Conservation (phyloP, 2,888 invertebrate genomes). For the Seladonia tumulorum region DNA sequence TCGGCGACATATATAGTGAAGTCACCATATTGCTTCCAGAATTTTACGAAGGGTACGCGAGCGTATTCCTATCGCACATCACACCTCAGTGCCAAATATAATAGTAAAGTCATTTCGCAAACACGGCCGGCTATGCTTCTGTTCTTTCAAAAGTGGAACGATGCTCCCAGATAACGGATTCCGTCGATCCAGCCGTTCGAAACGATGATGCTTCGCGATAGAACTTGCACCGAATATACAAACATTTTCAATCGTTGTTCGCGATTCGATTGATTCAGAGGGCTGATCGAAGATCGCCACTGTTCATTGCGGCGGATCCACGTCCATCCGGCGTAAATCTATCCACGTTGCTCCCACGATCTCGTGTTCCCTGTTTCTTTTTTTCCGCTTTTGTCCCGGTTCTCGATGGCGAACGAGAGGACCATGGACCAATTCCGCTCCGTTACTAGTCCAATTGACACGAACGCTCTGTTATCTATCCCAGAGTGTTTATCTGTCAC, state of each 20-base stretch:
- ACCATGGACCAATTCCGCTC: neutral
- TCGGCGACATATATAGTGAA: too few relatives aligned
- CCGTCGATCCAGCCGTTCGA: neutral
- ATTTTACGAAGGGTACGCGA: neutral
- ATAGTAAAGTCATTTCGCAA: neutral
- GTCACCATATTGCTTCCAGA: neutral
- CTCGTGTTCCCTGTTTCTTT: neutral
- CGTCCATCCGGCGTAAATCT: neutral
- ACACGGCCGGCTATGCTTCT: neutral
- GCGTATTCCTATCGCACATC: neutral
- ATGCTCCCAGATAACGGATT: neutral
- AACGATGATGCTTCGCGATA: neutral
- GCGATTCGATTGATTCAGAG: neutral
- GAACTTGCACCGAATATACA: neutral
- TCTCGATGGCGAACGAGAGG: neutral
- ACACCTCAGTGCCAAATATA: neutral
- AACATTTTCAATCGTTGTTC: neutral
- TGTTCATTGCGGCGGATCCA: neutral
- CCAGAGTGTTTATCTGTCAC: conserved; percentile 10
- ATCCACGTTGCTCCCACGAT: neutral
- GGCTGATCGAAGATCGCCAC: neutral
- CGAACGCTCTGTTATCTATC: neutral
- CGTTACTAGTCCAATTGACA: neutral
- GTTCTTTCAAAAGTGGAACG: neutral
- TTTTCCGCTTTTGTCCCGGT: neutral